phyloP scores from a whole-genome alignment of 2,797 vertebrate genomes.

The Phrynocephalus guinanensis region DNA sequence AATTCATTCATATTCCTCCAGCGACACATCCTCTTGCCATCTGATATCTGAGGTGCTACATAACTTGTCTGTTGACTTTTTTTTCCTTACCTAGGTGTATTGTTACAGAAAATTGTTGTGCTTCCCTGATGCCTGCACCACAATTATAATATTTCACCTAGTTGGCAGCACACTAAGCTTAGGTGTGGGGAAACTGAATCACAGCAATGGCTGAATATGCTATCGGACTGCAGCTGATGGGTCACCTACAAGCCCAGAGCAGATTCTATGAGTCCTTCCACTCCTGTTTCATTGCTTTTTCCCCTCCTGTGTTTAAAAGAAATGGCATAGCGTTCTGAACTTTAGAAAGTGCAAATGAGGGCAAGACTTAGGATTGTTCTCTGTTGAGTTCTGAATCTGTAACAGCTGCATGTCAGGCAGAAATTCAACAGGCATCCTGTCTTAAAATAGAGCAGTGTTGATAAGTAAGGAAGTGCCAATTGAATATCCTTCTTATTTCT shows the following conservation, averaged over 20 bases:
- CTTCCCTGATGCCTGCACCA: neutral
- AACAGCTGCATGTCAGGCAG: neutral
- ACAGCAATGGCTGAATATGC: neutral
- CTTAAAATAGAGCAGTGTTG: neutral
- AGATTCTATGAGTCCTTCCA: neutral
- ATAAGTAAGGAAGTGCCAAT: too few species aligned
- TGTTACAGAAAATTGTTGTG: neutral
- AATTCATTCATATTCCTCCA: neutral
- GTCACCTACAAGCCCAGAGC: too few species aligned
- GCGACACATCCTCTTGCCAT: neutral
- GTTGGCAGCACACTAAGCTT: neutral
- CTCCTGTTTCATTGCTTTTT: neutral
- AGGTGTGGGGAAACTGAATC: neutral
- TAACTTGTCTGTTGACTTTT: constrained; percentile 3
- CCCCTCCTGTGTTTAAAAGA: neutral
- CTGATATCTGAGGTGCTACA: neutral
- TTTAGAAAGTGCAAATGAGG: neutral
- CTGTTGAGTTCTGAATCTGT: neutral
- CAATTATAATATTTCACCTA: neutral
- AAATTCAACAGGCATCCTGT: neutral
- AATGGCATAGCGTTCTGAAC: neutral
- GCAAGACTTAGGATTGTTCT: neutral
- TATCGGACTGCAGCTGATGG: neutral
- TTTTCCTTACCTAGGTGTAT: constrained; percentile 14
- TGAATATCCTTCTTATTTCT: neutral